phyloP scores from a whole-genome alignment of 2,888 invertebrate species.

The Zaprionus bogoriensis region DNA sequence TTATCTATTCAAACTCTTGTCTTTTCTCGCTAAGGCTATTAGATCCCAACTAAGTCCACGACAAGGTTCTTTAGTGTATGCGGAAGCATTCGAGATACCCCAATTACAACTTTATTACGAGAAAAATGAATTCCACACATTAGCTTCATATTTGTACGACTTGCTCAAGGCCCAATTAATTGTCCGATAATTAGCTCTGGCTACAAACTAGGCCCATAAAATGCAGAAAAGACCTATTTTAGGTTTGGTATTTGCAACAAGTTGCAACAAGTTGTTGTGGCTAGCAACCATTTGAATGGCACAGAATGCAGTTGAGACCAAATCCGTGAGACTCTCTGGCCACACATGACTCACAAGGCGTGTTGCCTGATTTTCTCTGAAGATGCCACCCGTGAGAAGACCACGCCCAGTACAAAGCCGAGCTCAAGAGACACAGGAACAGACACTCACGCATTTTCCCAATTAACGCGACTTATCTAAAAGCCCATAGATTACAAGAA shows the following conservation, averaged over 20 bases:
- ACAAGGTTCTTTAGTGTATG: slow-evolving; percentile 15
- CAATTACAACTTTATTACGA: slow-evolving; percentile 43
- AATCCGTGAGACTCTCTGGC: slow-evolving; percentile 13
- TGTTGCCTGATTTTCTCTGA: background rate
- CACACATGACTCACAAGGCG: slow-evolving; percentile 27
- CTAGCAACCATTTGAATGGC: slow-evolving; percentile 19
- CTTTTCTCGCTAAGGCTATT: background rate
- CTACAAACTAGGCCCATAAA: slow-evolving; percentile 8
- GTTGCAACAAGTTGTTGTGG: background rate
- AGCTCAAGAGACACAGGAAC: slow-evolving; percentile 16
- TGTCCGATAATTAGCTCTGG: slow-evolving; percentile 28
- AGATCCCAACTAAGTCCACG: background rate
- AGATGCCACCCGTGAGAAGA: slow-evolving; percentile 61
- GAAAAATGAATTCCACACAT: slow-evolving; percentile 18
- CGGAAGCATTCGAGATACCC: slow-evolving; percentile 34
- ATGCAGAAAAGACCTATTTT: slow-evolving; percentile 2
- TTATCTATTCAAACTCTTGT: no score
- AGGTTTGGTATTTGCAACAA: slow-evolving; percentile 24
- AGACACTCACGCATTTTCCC: slow-evolving; percentile 32
- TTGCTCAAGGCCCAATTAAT: slow-evolving; percentile 34
- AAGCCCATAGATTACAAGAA: slow-evolving; percentile 63
- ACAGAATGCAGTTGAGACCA: slow-evolving; percentile 33
- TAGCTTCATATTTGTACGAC: slow-evolving; percentile 16
- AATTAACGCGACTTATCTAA: slow-evolving; percentile 70
- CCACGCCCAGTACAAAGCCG: slow-evolving; percentile 18